A percentile compares a stretch with the other conserved stretches of the same genome.
phyloP scores from a whole-genome alignment of 1,140 invertebrate species.

The Acromyrmex heyeri region DNA sequence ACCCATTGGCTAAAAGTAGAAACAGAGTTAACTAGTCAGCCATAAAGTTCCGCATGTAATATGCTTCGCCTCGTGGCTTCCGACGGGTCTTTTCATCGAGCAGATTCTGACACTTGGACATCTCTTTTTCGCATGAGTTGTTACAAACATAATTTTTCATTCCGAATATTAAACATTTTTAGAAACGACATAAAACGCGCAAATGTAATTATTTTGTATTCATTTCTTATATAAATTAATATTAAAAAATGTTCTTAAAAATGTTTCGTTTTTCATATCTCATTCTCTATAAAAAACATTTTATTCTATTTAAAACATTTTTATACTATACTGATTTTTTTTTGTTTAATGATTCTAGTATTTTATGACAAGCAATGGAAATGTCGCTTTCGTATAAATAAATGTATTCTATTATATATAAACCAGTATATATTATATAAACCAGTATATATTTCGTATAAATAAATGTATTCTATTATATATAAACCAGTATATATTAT shows the following conservation, averaged over 20 bases:
- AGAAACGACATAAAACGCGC: slow-evolving; percentile 20
- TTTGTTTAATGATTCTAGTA: not conserved
- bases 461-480: not conserved
- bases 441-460: not conserved
- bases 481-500: not conserved
- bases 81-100: slow-evolving; percentile 66
- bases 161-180: slow-evolving; percentile 58
- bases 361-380: not conserved
- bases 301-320: not conserved
- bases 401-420: not conserved
- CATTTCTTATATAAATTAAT: not conserved
- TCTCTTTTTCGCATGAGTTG: slow-evolving; percentile 65
- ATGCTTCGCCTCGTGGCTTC: slow-evolving; percentile 60
- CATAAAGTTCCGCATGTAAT: slow-evolving; percentile 69
- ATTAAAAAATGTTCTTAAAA: not conserved
- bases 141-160: slow-evolving; percentile 54
- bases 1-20: slow-evolving; percentile 65
- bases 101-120: slow-evolving; percentile 64
- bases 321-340: not conserved
- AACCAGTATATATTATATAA: not conserved
- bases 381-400: not conserved
- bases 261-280: not conserved
- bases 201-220: not conserved
- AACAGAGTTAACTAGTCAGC: slow-evolving; percentile 73
- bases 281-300: not conserved